A percentile compares a stretch with the other conserved stretches of the same genome.
phyloP scores from a whole-genome alignment of 2,888 invertebrate species.

The Pyrgus malvae region DNA sequence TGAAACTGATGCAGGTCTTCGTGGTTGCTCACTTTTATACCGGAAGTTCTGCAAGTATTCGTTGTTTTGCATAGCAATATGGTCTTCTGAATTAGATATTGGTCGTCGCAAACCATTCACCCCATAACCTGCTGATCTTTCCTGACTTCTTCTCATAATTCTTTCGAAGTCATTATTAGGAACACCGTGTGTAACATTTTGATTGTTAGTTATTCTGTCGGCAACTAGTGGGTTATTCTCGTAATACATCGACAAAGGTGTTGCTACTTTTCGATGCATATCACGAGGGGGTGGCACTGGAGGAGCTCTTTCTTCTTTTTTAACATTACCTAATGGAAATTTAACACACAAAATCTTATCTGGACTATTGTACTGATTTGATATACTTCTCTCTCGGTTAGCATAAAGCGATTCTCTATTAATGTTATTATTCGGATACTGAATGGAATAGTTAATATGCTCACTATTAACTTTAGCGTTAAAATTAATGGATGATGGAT shows the following conservation, averaged over 20 bases:
- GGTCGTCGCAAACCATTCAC: conserved; percentile 72
- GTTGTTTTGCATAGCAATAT: conserved; percentile 77
- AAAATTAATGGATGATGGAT: conserved; percentile 78
- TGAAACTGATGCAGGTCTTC: conserved; percentile 74
- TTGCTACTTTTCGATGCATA: conserved; percentile 83
- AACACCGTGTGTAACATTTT: conserved; percentile 62
- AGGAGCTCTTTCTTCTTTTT: conserved; percentile 79
- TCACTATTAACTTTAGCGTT: conserved; percentile 80
- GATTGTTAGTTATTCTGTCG: conserved; percentile 55
- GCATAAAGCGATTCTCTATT: conserved; percentile 63
- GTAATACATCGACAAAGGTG: conserved; percentile 76
- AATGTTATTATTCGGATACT: conserved; percentile 61
- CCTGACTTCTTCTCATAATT: conserved; percentile 75
- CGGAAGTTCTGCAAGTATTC: conserved; percentile 60
- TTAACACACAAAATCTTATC: conserved; percentile 75
- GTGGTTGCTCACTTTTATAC: conserved; percentile 64
- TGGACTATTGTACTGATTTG: conserved; percentile 61
- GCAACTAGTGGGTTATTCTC: conserved; percentile 62
- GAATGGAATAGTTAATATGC: conserved; percentile 77
- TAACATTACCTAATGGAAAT: conserved; percentile 75
- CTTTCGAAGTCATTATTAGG: conserved; percentile 75
- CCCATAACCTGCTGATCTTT: conserved; percentile 66
- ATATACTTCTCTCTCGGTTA: conserved; percentile 62
- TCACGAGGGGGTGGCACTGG: conserved; percentile 92
- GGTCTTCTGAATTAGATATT: conserved; percentile 76